Conservation (phyloP, 2,113 vertebrate species). For the Triplophysa siluroides region DNA sequence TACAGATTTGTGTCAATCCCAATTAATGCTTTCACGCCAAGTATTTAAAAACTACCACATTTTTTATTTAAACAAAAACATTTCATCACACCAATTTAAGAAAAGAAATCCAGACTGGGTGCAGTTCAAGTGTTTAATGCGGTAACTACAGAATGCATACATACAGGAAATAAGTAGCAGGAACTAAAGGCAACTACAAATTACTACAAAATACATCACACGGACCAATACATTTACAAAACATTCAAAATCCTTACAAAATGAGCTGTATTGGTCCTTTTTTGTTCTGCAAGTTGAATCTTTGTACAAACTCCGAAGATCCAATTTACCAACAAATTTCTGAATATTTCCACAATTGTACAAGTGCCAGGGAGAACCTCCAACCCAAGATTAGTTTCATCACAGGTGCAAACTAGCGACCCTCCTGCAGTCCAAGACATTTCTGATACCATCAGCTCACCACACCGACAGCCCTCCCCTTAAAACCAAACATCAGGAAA, state of each 20-base stretch:
- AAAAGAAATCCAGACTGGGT: slow-evolving; percentile 42
- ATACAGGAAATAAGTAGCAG: slow-evolving; percentile 90
- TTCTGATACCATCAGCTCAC: slow-evolving; percentile 58
- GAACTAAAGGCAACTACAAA: slow-evolving; percentile 93
- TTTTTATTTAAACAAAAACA: background rate
- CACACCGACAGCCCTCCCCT: slow-evolving; percentile 63
- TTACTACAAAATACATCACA: slow-evolving; percentile 95
- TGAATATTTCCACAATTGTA: slow-evolving; percentile 82
- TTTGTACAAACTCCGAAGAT: slow-evolving; percentile 84
- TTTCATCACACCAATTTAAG: slow-evolving; percentile 47
- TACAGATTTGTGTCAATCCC: too few species aligned
- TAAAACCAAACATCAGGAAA: slow-evolving; percentile 54
- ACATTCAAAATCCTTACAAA: slow-evolving; percentile 98
- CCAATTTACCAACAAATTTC: slow-evolving; percentile 69
- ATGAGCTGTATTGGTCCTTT: slow-evolving; percentile 93
- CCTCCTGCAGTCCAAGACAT: slow-evolving; percentile 55
- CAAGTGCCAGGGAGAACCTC: slow-evolving; percentile 79
- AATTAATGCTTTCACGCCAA: too few species aligned
- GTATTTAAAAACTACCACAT: background rate
- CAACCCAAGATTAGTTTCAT: slow-evolving; percentile 60
- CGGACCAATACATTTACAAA: slow-evolving; percentile 97
- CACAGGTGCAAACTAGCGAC: slow-evolving; percentile 65
- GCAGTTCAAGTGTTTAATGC: slow-evolving; percentile 88
- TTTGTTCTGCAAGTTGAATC: slow-evolving; percentile 79
- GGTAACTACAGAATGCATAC: slow-evolving; percentile 92